These are phyloP conservation scores for Ranitomeya variabilis DNA, from an alignment of 2,113 vertebrate genomes.

Conservation along the genomic window DNA sequence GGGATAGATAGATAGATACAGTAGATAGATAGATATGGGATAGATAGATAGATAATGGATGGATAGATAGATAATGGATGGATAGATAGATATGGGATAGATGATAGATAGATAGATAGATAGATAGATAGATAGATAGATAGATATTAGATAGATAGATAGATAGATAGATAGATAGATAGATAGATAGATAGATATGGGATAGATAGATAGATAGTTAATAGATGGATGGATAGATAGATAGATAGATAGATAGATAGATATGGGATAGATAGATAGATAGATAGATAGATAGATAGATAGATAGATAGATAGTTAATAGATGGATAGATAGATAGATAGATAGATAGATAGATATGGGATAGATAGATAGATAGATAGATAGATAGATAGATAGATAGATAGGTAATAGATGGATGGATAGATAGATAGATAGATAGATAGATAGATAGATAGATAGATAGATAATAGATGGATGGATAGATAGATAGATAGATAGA, in stretches of 20 bases:
- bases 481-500: not conserved
- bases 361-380: too few relatives aligned
- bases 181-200: not conserved
- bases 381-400: not conserved
- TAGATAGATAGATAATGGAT: not conserved
- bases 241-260: not conserved
- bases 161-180: not conserved
- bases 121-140: not conserved
- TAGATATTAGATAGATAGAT: not conserved
- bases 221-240: not conserved
- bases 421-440: not conserved
- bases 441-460: not conserved
- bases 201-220: not conserved
- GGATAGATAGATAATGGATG: not conserved
- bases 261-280: too few relatives aligned
- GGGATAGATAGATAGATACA: too few relatives aligned
- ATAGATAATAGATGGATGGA: not conserved
- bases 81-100: not conserved
- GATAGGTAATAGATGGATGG: not conserved
- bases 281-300: too few relatives aligned
- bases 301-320: not conserved
- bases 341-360: not conserved
- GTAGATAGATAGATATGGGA: not conserved
- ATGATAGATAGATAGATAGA: conserved; percentile 7
- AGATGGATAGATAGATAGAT: not conserved